These are phyloP conservation scores for Pyrgus malvae DNA, from an alignment of 2,888 invertebrate species.

Conservation along the genomic window DNA sequence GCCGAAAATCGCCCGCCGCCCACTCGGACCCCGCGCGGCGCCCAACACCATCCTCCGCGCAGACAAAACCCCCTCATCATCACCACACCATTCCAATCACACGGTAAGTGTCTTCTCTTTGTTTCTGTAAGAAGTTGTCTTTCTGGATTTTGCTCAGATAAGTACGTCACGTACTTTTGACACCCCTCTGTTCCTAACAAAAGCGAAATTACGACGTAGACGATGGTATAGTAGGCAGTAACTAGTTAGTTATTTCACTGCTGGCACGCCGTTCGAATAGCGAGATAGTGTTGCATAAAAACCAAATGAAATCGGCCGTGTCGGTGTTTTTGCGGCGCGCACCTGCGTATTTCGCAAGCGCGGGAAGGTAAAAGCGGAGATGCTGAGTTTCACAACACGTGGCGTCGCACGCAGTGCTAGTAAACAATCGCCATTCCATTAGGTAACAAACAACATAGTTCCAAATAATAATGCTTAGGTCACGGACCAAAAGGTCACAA, in stretches of 20 bases:
- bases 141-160: not conserved
- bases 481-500: not conserved
- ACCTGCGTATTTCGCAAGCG: slow-evolving; percentile 83
- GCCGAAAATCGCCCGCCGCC: slow-evolving; percentile 84
- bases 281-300: slow-evolving; percentile 72
- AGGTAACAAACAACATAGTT: slow-evolving; percentile 1
- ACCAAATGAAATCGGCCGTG: slow-evolving; percentile 72
- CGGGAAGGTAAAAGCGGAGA: slow-evolving; percentile 79
- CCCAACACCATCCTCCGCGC: slow-evolving; percentile 88
- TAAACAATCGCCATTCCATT: slow-evolving; percentile 39
- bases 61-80: slow-evolving; percentile 50
- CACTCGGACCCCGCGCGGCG: slow-evolving; percentile 86
- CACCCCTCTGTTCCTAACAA: not conserved
- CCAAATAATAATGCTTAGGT: not conserved
- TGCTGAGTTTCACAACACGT: slow-evolving; percentile 75
- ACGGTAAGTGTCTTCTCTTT: slow-evolving; percentile 56
- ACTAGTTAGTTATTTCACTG: slow-evolving; percentile 23
- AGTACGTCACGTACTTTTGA: not conserved
- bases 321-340: slow-evolving; percentile 78
- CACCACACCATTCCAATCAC: slow-evolving; percentile 69
- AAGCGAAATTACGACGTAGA: slow-evolving; percentile 1
- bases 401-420: slow-evolving; percentile 53
- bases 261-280: slow-evolving; percentile 41
- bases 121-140: not conserved
- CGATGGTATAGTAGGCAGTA: slow-evolving; percentile 10